Base-by-base conservation (phyloP, 2,888 invertebrate species). In the Dichetophora obliterata region DNA sequence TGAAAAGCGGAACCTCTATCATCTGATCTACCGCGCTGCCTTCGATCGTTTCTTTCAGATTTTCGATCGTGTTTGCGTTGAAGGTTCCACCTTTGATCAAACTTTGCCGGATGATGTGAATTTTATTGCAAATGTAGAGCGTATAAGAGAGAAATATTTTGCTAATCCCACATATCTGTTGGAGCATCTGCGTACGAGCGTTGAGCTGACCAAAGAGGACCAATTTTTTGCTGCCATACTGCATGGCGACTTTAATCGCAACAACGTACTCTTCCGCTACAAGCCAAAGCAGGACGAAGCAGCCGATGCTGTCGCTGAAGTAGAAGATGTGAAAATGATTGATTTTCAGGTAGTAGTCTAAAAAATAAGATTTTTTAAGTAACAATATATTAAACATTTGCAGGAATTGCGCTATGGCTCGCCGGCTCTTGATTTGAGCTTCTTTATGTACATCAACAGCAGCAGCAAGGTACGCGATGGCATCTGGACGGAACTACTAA, bases 241-340 rank as follows among this genome's bases (percentile, higher is more conserved):
- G 9, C 89, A 89, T 76, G 89, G 89, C 16, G 89, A 89, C 71
- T 89, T 84, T 76, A 89, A 89, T 82, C 85, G 89, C 3, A 89
- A 89, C 81, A 89, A 89, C 82, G 88, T 89, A 3, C 80, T 89
- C 50, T 89, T 89, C 75, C 84, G 84, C 34, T 86, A 87, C 78
- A 82, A 27, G 9, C n/a, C 73, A 0, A n/a, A n/a, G 2, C 27
- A 50, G 34, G 1, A 66, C 8, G 73, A 76, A 16, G 52, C 24
- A 76, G 27, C 2, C 0, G 77, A 52, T 24, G 75, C 66, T 9
- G 75, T 5, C 8, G 9, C 72, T 22, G 22, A 48, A 63, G 48
- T 57, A 66, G 83, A 83, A 43, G 81, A 82, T 80, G 81, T 86
- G 1, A 86, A 85, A 81, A 83, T 89, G 84, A 87, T 89, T 76